Evolutionary conservation across 1,140 invertebrate species (phyloP).

Genomic region (Plodia interpunctella): DNA sequence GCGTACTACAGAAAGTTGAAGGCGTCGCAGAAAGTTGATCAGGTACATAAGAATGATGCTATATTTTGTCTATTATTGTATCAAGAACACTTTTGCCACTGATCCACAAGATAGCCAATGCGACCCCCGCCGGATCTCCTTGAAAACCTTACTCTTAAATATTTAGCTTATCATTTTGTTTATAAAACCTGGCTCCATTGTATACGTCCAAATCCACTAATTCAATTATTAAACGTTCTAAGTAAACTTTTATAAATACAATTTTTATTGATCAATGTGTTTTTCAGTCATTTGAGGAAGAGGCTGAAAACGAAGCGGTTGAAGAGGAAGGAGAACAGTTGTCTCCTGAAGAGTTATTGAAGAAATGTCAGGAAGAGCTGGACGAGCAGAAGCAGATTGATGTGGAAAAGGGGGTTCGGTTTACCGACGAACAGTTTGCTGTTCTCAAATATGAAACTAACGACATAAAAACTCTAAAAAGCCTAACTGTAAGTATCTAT

Average conservation of each 20-base stretch:
- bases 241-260: no score
- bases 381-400: constrained; percentile 65
- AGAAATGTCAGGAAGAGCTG: constrained; percentile 47
- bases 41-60: no score
- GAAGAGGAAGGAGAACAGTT: constrained; percentile 45
- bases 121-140: no score
- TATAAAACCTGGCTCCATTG: no score
- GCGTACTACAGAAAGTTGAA: constrained; percentile 79
- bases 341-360: constrained; percentile 47
- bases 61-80: background rate
- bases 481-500: constrained; percentile 74
- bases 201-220: no score
- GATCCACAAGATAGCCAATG: no score
- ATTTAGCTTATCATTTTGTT: no score
- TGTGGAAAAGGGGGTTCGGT: constrained; percentile 72
- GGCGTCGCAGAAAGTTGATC: constrained; percentile 71
- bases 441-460: constrained; percentile 79
- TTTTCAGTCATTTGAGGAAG: constrained; percentile 45
- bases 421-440: constrained; percentile 77
- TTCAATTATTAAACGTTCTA: no score
- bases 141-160: no score
- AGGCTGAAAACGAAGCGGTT: constrained; percentile 39
- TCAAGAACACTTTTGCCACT: background rate
- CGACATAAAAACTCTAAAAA: constrained; percentile 79
- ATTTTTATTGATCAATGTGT: background rate